Evolutionary conservation across 1,140 invertebrate species (phyloP), one percentile per base, ranked within the genome.

Genomic region (Drosophila sechellia): DNA sequence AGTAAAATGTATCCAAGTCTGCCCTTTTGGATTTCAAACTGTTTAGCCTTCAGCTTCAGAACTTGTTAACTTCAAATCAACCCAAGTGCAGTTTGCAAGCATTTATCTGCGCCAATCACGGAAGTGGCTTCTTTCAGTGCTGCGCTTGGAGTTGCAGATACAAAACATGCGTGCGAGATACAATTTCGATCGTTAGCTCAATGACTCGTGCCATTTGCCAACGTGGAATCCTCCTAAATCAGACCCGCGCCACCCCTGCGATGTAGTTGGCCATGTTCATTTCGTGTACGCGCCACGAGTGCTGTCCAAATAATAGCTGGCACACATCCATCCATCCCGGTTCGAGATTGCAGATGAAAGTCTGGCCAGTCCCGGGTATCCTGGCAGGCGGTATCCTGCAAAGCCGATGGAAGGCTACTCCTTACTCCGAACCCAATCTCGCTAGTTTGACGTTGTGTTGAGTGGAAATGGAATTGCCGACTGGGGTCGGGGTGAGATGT

Each of bases 291-390:
- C 50, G 43, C 49, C 25, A 68, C 73, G 57, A 85, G 81, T 78
- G 81, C 81, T 78, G 60, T 75, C 79, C 78, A 86, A 86, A 86
- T 66, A 84, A 73, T 73, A 50, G 59, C 60, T 65, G 61, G 71
- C 72, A 52, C 25, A 37, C 60, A 75, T 72, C 66, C 55, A 74
- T 59, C 46, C 64, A 63, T 66, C 65, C 48, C 12, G 58, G 64
- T 43, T 34, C 6, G 66, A 57, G 64, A 69, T 70, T 69, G 50
- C 50, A 49, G 64, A 69, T 55, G 66, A 4, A 74, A 63, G 70
- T 65, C 59, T 45, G 50, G 35, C 34, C 48, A 39, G 46, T 57
- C 52, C 56, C 52, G 61, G 61, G 25, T 10, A 39, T 37, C 50
- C 59, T 25, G 15, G 22, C 61, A 25, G 66, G 49, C 48, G 25